A percentile compares a stretch with the other conserved stretches of the same genome.
phyloP scores from a whole-genome alignment of 2,888 invertebrate genomes.

The Lamellibrachia columna region DNA sequence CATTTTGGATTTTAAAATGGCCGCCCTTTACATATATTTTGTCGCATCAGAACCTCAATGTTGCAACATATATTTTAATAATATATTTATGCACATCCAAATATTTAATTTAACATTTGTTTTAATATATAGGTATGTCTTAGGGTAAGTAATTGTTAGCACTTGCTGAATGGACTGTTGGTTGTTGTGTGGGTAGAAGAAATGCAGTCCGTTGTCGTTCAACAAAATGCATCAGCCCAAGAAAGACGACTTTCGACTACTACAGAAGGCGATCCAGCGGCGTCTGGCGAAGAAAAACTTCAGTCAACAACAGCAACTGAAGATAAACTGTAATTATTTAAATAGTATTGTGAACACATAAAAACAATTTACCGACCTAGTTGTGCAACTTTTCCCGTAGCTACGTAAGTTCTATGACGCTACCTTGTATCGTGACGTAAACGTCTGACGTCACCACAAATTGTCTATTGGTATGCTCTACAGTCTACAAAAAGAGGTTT shows the following conservation, averaged over 20 bases:
- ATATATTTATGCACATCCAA: too few relatives aligned
- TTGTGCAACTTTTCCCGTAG: not conserved
- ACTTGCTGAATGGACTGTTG: not conserved
- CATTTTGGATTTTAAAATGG: too few relatives aligned
- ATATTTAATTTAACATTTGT: too few relatives aligned
- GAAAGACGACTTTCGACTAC: not conserved
- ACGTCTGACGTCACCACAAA: too few relatives aligned
- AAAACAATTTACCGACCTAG: not conserved
- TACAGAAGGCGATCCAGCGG: not conserved
- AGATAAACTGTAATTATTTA: slow-evolving; percentile 4
- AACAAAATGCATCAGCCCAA: not conserved
- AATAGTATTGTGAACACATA: not conserved
- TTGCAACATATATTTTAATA: too few relatives aligned
- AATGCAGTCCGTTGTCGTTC: not conserved
- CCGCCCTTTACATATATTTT: too few relatives aligned
- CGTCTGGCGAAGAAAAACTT: not conserved
- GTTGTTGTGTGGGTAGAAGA: not conserved
- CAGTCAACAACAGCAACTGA: not conserved
- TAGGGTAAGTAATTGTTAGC: not conserved
- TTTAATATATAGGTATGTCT: too few relatives aligned
- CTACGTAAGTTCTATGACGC: too few relatives aligned
- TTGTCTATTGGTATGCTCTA: too few relatives aligned
- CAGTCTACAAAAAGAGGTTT: too few relatives aligned
- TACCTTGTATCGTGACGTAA: too few relatives aligned
- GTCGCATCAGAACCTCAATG: too few relatives aligned